phyloP scores from a whole-genome alignment of 2,113 vertebrate species.

The Grallaria varia region DNA sequence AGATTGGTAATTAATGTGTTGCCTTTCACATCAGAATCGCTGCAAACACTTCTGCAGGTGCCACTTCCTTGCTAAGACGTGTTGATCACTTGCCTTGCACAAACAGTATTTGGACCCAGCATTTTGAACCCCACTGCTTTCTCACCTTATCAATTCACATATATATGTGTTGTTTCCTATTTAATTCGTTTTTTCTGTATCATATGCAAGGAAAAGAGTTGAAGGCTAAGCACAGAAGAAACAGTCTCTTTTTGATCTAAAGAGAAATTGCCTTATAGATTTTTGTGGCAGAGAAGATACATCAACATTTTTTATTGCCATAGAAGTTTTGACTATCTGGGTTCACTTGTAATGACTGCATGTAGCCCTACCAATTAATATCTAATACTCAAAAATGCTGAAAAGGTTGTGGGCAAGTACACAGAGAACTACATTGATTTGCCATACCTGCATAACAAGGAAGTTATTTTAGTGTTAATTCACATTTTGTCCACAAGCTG shows the following conservation, averaged over 20 bases:
- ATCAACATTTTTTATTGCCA: background rate
- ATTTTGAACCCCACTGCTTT: background rate
- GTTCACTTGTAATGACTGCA: background rate
- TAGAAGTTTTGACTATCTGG: background rate
- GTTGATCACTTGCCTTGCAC: background rate
- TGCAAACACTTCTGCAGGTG: background rate
- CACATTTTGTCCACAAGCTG: background rate
- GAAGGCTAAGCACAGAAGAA: background rate
- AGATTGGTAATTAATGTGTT: background rate
- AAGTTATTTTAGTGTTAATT: slow-evolving; percentile 19
- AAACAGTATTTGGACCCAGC: background rate
- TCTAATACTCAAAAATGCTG: background rate
- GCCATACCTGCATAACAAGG: background rate
- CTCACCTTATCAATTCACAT: background rate
- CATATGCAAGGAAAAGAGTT: background rate
- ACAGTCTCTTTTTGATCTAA: background rate
- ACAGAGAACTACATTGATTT: background rate
- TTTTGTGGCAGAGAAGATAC: background rate
- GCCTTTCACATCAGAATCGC: background rate
- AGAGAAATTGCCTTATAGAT: background rate
- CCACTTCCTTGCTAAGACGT: background rate
- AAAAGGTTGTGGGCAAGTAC: background rate
- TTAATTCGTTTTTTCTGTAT: background rate
- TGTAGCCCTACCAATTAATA: background rate
- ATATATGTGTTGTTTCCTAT: fast-evolving